phyloP scores from a whole-genome alignment of 2,113 vertebrate species.

The Siniperca chuatsi region DNA sequence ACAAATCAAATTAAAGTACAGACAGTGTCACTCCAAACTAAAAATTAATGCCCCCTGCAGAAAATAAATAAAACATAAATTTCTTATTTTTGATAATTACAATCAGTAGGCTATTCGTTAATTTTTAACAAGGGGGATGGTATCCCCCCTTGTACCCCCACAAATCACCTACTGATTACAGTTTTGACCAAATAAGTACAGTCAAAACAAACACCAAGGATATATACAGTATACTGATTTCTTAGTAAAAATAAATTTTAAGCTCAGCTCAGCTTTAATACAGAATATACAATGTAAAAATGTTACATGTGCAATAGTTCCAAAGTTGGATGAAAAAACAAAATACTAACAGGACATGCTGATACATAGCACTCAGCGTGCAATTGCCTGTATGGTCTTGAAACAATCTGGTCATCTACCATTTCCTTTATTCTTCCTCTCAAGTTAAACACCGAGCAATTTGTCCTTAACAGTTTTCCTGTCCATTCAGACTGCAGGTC shows the following conservation, averaged over 20 bases:
- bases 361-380: not conserved
- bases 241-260: not conserved
- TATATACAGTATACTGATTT: not conserved
- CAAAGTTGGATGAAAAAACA: not conserved
- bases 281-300: not conserved
- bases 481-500: constrained; percentile 55
- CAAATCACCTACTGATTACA: too few species aligned
- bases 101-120: not conserved
- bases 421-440: constrained; percentile 61
- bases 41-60: not conserved
- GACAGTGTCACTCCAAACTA: not conserved
- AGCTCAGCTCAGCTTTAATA: not conserved
- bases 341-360: not conserved
- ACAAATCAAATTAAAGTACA: not conserved
- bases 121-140: too few species aligned
- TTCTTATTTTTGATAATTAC: not conserved
- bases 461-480: constrained; percentile 69
- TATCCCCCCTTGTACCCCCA: too few species aligned
- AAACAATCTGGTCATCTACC: constrained; percentile 50
- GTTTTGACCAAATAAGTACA: not conserved
- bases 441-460: constrained; percentile 65
- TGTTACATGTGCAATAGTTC: not conserved
- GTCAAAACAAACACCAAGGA: not conserved
- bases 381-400: constrained; percentile 45
- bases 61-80: too few species aligned